These are phyloP conservation scores for Rhabdornis inornatus DNA, from an alignment of 2,113 vertebrate species.

Conservation along the genomic window DNA sequence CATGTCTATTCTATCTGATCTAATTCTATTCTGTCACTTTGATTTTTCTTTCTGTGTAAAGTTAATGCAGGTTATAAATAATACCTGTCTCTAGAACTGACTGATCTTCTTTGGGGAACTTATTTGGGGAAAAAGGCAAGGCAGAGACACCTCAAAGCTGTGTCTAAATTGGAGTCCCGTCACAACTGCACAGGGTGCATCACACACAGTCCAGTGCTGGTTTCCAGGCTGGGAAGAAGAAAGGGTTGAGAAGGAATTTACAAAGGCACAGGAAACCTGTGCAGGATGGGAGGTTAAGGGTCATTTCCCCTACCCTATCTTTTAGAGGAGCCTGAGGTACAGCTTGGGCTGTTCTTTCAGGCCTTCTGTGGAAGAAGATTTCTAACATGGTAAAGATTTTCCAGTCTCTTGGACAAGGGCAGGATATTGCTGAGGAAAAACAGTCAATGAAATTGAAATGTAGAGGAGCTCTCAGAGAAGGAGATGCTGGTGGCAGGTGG, in stretches of 20 bases:
- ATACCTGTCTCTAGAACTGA: background rate
- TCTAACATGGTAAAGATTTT: background rate
- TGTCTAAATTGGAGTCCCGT: background rate
- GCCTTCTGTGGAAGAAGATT: background rate
- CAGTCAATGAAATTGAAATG: background rate
- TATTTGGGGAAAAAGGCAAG: background rate
- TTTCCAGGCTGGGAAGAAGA: background rate
- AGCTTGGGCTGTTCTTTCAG: background rate
- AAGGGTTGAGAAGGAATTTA: background rate
- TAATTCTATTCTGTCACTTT: conserved; percentile 60
- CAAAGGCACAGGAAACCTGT: background rate
- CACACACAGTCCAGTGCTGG: fast-evolving
- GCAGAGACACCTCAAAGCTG: conserved; percentile 2
- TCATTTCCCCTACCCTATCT: background rate
- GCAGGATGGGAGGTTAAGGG: background rate
- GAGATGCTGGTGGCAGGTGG: background rate
- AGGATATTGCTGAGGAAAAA: background rate
- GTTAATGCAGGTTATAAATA: conserved; percentile 52
- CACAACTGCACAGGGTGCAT: background rate
- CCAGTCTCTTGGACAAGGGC: background rate
- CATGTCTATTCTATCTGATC: conserved; percentile 54
- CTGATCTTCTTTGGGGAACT: conserved; percentile 41
- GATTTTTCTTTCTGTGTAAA: conserved; percentile 39
- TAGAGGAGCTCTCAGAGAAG: background rate
- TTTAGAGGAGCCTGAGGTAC: background rate